Base-by-base conservation (phyloP, 92 coral and sea anemone species). In the Plumapathes pennacea region DNA sequence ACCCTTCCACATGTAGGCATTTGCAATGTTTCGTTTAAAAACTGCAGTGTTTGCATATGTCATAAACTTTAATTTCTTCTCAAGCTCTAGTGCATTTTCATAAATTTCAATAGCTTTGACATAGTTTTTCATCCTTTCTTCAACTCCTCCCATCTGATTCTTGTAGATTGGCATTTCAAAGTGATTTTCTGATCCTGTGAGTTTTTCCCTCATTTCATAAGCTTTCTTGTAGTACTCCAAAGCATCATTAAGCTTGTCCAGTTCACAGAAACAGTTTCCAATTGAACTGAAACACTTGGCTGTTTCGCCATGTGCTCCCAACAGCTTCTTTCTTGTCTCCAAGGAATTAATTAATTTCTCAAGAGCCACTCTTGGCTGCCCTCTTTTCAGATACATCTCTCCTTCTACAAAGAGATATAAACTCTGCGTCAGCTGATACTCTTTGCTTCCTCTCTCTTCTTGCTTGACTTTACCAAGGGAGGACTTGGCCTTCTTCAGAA, bases 1-100 rank as follows among this genome's bases (percentile, higher is more conserved):
- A 0, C 25, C 29, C 11, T 21, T 4, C 9, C 25, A 30, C 26
- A 46, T 25, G 51, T 12, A 46, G 1, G 51, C 51, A 46, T 46
- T 46, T 12, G 51, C 51, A 25, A 46, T 46, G 51, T 46, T 46
- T 30, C 51, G 21, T 4, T 46, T 17, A 46, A 46, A 46, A 11
- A 46, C 26, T 25, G 51, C 51, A 9, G 51, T 46, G 46, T 6
- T 40, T 17, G 18, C 19, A 21, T 40, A 40, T 40, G 18, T 21
- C 5, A n/a, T 21, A n/a, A 46, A 21, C 25, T 46, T 46, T 30
- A 46, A 4, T 15, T 46, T 46, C 12, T 21, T 19, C 25, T 46
- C 51, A 46, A 46, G 46, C 18, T 40, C 46, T n/a, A 40, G 14
- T 40, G 46, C 46, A n/a, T 40, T 40, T 40, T 40, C 18, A 21